A percentile compares a stretch with the other conserved stretches of the same genome.
Evolutionary conservation across 2,888 invertebrate genomes (phyloP).

Genomic region (Meteorus cinctellus): DNA sequence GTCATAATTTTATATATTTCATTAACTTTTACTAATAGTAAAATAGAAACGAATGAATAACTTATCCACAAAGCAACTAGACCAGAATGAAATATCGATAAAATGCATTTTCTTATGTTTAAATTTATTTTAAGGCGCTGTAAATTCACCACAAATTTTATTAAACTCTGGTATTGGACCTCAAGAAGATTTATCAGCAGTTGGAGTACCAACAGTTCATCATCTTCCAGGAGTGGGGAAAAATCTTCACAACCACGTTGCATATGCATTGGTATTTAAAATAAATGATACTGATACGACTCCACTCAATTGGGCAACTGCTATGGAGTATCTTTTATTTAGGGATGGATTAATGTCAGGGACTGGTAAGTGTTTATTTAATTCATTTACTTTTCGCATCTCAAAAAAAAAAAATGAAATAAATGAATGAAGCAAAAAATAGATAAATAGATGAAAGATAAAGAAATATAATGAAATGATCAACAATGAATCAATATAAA

Average conservation of each 20-base stretch:
- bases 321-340: conserved; percentile 92
- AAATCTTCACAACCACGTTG: conserved; percentile 91
- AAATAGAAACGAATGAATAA: no score
- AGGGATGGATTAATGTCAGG: conserved; percentile 93
- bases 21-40: no score
- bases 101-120: conserved; percentile 27
- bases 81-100: no score
- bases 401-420: neutral
- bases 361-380: conserved; percentile 77
- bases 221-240: conserved; percentile 87
- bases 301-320: conserved; percentile 92
- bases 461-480: conserved; percentile 4
- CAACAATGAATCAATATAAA: neutral
- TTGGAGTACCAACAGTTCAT: conserved; percentile 81
- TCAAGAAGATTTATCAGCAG: conserved; percentile 78
- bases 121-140: conserved; percentile 80
- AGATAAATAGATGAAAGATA: no score
- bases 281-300: conserved; percentile 90
- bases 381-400: neutral
- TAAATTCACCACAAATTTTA: conserved; percentile 94
- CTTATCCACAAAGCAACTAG: no score
- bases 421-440: neutral
- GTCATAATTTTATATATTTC: no score
- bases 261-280: conserved; percentile 85
- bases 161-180: conserved; percentile 93